Evolutionary conservation across 2,888 invertebrate species (phyloP).

Genomic region (Apeira syringaria): DNA sequence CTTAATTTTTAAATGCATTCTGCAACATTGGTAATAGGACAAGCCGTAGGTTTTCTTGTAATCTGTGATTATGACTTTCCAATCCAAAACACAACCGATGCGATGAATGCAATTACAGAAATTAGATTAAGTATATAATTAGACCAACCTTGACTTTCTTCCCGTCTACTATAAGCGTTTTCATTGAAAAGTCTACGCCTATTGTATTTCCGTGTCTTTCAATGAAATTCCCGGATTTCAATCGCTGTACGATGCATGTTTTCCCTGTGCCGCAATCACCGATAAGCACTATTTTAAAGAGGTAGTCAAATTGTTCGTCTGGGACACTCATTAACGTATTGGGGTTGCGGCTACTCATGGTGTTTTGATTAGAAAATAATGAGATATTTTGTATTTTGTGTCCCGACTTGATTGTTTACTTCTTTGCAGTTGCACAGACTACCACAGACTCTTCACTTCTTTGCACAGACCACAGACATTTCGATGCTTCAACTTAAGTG

Average conservation of each 20-base stretch:
- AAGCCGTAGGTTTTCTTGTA: no score
- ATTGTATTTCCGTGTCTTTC: slow-evolving; percentile 98
- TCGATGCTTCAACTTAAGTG: no score
- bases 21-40: no score
- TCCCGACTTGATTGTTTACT: no score
- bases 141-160: slow-evolving; percentile 95
- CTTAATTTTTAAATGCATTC: no score
- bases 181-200: slow-evolving; percentile 99
- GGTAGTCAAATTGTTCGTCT: slow-evolving; percentile 95
- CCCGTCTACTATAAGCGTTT: slow-evolving; percentile 96
- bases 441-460: no score
- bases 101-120: slow-evolving; percentile 25
- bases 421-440: no score
- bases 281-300: slow-evolving; percentile 97
- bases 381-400: no score
- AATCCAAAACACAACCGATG: background rate
- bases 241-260: slow-evolving; percentile 97
- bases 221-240: slow-evolving; percentile 97
- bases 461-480: no score
- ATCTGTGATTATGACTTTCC: no score
- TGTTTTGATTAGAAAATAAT: no score
- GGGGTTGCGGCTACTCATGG: slow-evolving; percentile 89
- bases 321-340: slow-evolving; percentile 89
- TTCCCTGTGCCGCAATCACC: slow-evolving; percentile 96
- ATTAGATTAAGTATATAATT: slow-evolving; percentile 42